A percentile compares a stretch with the other conserved stretches of the same genome.
These are phyloP conservation scores for Trilocha varians DNA, from an alignment of 2,888 invertebrate genomes.

Conservation along the genomic window DNA sequence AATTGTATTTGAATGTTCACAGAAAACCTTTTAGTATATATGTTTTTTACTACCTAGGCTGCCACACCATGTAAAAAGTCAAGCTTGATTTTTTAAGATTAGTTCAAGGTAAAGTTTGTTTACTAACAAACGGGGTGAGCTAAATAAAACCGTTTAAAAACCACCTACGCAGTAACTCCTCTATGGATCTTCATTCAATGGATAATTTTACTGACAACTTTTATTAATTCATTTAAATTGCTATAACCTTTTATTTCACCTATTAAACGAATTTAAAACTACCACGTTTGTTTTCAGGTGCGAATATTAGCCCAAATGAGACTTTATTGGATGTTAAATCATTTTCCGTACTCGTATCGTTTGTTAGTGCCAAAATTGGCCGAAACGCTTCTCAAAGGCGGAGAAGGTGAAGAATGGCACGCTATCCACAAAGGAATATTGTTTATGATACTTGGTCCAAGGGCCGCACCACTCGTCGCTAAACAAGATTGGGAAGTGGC, in stretches of 20 bases:
- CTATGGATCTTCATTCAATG: too few species aligned
- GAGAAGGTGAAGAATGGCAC: slow-evolving; percentile 65
- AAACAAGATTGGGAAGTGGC: slow-evolving; percentile 85
- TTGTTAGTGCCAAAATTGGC: slow-evolving; percentile 76
- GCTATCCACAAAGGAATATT: slow-evolving; percentile 77
- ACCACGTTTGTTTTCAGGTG: slow-evolving; percentile 37
- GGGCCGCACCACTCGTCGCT: slow-evolving; percentile 76
- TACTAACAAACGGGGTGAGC: too few species aligned
- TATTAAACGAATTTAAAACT: not conserved
- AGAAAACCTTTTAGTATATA: too few species aligned
- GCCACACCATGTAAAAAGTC: too few species aligned
- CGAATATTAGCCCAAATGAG: slow-evolving; percentile 79
- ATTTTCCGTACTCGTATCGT: slow-evolving; percentile 81
- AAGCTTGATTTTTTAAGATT: too few species aligned
- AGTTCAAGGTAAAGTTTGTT: too few species aligned
- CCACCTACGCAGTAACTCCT: too few species aligned
- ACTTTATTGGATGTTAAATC: slow-evolving; percentile 75
- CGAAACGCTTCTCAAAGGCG: slow-evolving; percentile 68
- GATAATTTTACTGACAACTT: too few species aligned
- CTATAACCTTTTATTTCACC: not conserved
- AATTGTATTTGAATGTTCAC: too few species aligned
- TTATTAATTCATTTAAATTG: too few species aligned
- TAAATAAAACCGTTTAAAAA: too few species aligned
- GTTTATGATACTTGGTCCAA: slow-evolving; percentile 81
- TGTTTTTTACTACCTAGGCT: too few species aligned